Evolutionary conservation across 2,888 invertebrate species (phyloP), one percentile per base, ranked within the genome.

Genomic region (Eretmocerus hayati): DNA sequence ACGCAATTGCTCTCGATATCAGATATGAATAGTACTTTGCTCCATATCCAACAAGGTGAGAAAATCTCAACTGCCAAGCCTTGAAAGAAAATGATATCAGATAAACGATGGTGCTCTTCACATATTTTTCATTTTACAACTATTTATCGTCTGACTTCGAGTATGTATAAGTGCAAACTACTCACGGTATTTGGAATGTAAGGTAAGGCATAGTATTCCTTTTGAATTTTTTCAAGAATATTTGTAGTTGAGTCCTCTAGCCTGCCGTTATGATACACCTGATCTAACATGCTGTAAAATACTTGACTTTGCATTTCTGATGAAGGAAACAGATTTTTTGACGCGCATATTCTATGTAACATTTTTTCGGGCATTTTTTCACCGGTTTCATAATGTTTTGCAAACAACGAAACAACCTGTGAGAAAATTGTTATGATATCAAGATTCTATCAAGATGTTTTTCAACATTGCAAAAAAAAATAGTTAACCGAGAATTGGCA

Each of bases 1-100:
- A 88, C 0, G 96, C 94, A 42, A 95, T 82, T 8, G 94, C 91
- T 62, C 90, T 81, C 0, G 97, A 96, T 64, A 96, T 87, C 55
- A 99, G 76, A 74, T 99, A 99, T 1, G 97, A 89, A 72, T 97
- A 99, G 74, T 99, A 99, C 72, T 95, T 96, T 0, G 96, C 96
- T 32, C 99, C 99, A 72, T 99, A 99, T 2, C 96, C 95, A 4
- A 96, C 90, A 46, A 99, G 76, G 73, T 99, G 99, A 53, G 92
- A 89, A 75, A 99, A 99, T 50, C 96, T 78, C 61, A 92, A 78
- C 65, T 96, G 95, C 94, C 94, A 96, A 2, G 94, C 92, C 81
- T 88, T 63, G 35, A 42, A 44, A 18, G 22, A 47, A 37, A 41
- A 31, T 9, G 40, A 9, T 26, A 26, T 26, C 26, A 26, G 26